Base-by-base conservation (phyloP, 2,888 invertebrate genomes). In the Suillia variegata region DNA sequence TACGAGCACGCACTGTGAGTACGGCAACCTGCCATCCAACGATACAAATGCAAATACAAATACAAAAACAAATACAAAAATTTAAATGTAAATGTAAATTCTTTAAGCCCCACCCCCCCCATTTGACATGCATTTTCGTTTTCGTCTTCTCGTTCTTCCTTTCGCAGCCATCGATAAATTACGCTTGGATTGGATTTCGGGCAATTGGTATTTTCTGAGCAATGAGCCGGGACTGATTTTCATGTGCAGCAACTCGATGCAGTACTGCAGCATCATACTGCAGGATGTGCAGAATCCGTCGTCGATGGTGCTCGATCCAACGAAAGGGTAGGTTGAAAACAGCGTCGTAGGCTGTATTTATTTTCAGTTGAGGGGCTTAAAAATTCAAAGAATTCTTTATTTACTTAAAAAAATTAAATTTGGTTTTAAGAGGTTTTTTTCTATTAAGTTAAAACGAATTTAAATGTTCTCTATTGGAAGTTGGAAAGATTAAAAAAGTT, bases 151-250 rank as follows among this genome's bases (percentile, higher is more conserved):
- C 34, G 48, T 51, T 21, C 22, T 51, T 54, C 34, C 42, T 56
- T 59, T 67, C 77, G 63, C 80, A 90, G 91, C 87, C 66, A 89
- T 93, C 65, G 88, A 87, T 66, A 89, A 90, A 77, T 84, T 94
- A 72, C 88, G 89, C 5, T 80, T 89, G 66, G 95, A 96, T 83
- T 96, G 95, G 95, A 83, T 93, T 59, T 87, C 91, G 15, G 87
- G 87, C 70, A 93, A 93, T 84, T 94, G 93, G 93, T 96, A 94
- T 83, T 86, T 93, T 77, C 83, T 89, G 70, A 92, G 91, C 81
- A 87, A 85, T 71, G 84, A 83, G 56, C 85, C 87, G 65, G 88
- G 88, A 75, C 85, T 88, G 79, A 86, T 94, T 67, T 89, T 90
- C 82, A 84, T 89, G 69, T 94, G 94, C 82, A 85, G 85, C 62